These are phyloP conservation scores for Drosophila silvestris DNA, from an alignment of 2,888 invertebrate species.

Conservation along the genomic window DNA sequence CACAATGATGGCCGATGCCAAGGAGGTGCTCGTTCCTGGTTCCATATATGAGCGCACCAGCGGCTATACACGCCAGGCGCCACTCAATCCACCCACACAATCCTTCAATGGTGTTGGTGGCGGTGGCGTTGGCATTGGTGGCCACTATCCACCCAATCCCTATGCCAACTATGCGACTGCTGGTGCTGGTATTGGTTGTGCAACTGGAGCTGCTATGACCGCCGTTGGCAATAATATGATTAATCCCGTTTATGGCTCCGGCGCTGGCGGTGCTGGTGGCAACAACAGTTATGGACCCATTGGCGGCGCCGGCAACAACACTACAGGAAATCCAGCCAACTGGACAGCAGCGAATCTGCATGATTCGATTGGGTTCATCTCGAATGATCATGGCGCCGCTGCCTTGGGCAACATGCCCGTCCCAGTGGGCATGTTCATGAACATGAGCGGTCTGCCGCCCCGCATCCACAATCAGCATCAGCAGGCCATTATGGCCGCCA, in stretches of 20 bases:
- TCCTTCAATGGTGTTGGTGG: conserved; percentile 39
- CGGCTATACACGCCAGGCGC: conserved; percentile 67
- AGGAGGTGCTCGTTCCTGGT: conserved; percentile 97
- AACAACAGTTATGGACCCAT: conserved; percentile 30
- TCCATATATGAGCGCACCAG: conserved; percentile 94
- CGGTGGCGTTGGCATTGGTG: neutral
- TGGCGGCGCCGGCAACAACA: conserved; percentile 37
- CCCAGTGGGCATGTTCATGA: conserved; percentile 97
- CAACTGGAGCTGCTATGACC: neutral
- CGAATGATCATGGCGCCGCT: conserved; percentile 92
- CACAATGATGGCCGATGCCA: conserved; percentile 97
- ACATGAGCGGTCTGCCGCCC: conserved; percentile 92
- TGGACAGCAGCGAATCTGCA: conserved; percentile 85
- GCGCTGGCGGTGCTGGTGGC: conserved; percentile 6
- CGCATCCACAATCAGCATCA: conserved; percentile 91
- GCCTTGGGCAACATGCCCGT: conserved; percentile 94
- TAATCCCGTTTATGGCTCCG: conserved; percentile 2
- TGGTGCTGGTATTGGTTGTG: neutral
- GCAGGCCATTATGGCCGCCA: conserved; percentile 87
- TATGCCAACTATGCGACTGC: conserved; percentile 41
- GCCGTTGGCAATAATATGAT: conserved; percentile 17
- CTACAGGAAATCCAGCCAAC: conserved; percentile 20
- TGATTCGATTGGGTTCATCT: conserved; percentile 97
- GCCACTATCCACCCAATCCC: conserved; percentile 35
- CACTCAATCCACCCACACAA: conserved; percentile 44